These are phyloP conservation scores for Marasmarcha lunaedactyla DNA, from an alignment of 2,888 invertebrate species.

Conservation along the genomic window DNA sequence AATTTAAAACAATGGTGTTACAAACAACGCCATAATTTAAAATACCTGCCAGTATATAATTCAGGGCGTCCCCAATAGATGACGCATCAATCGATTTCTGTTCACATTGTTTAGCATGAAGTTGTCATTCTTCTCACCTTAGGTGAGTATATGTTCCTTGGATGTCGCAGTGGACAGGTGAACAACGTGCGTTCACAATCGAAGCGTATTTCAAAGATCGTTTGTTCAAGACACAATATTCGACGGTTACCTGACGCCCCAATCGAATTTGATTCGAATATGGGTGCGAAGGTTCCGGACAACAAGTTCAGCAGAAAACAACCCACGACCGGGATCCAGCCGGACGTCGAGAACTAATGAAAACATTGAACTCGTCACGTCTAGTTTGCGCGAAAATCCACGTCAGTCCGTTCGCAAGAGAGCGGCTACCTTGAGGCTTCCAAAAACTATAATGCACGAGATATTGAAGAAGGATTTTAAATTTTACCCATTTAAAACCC, in stretches of 20 bases:
- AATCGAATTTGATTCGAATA: slow-evolving; percentile 3
- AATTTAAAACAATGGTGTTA: too few relatives aligned
- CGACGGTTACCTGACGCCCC: slow-evolving; percentile 10
- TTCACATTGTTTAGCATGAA: too few relatives aligned
- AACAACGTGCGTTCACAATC: neutral
- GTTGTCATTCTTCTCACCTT: too few relatives aligned
- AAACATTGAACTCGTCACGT: slow-evolving; percentile 11
- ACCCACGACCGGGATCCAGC: slow-evolving; percentile 12
- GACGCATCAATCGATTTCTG: too few relatives aligned
- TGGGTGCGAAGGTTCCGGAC: slow-evolving; percentile 6
- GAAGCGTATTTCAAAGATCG: neutral
- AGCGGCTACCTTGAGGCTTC: slow-evolving; percentile 10
- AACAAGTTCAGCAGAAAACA: slow-evolving; percentile 9
- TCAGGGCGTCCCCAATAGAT: too few relatives aligned
- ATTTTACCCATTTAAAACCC: slow-evolving; percentile 13
- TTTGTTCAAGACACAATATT: slow-evolving; percentile 8
- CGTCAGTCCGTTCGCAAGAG: slow-evolving; percentile 13
- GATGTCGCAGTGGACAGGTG: slow-evolving; percentile 4
- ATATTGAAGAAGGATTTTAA: slow-evolving; percentile 13
- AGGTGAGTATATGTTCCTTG: too few relatives aligned
- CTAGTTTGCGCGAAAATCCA: slow-evolving; percentile 11
- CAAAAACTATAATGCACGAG: slow-evolving; percentile 10
- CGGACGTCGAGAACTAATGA: slow-evolving; percentile 10
- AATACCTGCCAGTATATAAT: too few relatives aligned
- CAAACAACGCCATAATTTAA: too few relatives aligned